These are phyloP conservation scores for Hexactinellida sp. DNA, from an alignment of 37 sponge, comb jelly and placozoan species.

Conservation along the genomic window DNA sequence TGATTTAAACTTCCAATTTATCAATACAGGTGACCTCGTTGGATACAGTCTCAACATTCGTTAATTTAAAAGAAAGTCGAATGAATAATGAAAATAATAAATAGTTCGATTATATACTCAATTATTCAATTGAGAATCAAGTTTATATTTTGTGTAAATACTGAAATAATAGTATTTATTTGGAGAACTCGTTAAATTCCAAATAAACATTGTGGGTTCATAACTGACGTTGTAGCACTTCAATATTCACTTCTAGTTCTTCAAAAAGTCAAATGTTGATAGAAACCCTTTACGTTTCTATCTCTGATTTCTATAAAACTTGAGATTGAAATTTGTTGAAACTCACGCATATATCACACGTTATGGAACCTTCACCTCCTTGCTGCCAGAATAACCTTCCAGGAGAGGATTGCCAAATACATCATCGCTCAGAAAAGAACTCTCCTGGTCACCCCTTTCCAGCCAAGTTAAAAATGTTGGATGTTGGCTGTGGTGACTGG, in stretches of 20 bases:
- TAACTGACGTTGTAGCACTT: too few relatives aligned
- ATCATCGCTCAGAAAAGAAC: not conserved
- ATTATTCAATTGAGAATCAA: too few relatives aligned
- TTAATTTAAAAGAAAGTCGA: too few relatives aligned
- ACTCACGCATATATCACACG: not conserved
- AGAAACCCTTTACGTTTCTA: not conserved
- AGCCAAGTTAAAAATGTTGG: not conserved
- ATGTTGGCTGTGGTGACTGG: not conserved
- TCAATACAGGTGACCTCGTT: constrained; percentile 9
- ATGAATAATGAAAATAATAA: too few relatives aligned
- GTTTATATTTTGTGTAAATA: too few relatives aligned
- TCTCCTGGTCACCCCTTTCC: not conserved
- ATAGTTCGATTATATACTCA: too few relatives aligned
- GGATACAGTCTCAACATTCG: not conserved
- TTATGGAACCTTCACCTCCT: not conserved
- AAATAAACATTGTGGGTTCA: too few relatives aligned
- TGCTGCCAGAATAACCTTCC: not conserved
- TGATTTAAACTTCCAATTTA: not conserved
- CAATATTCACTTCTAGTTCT: too few relatives aligned
- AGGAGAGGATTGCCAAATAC: not conserved
- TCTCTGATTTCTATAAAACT: not conserved
- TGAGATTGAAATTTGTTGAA: not conserved
- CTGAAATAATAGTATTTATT: too few relatives aligned
- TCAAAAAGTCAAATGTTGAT: too few relatives aligned
- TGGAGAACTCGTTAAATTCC: too few relatives aligned